phyloP scores from a whole-genome alignment of 2,888 invertebrate species.

The Escarpia spicata region DNA sequence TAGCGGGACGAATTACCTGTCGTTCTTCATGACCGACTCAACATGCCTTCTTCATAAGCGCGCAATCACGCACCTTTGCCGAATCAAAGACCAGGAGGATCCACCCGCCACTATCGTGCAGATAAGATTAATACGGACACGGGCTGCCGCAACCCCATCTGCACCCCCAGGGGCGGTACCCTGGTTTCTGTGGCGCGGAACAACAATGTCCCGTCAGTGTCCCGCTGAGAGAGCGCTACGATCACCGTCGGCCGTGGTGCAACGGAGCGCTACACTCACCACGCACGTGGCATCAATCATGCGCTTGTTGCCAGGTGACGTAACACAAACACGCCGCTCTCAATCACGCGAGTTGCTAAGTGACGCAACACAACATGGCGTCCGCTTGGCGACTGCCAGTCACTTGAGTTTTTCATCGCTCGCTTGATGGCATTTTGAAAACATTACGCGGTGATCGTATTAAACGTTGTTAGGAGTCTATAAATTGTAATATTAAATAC shows the following conservation, averaged over 20 bases:
- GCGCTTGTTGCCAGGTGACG: slow-evolving; percentile 4
- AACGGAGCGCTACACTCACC: not conserved
- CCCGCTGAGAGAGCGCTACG: not conserved
- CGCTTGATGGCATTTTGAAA: not conserved
- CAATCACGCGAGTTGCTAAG: not conserved
- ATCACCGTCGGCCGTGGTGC: not conserved
- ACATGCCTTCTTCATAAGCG: not conserved
- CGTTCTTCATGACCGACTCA: not conserved
- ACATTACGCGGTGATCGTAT: not conserved
- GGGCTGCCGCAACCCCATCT: not conserved
- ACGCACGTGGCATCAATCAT: not conserved
- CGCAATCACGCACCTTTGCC: not conserved
- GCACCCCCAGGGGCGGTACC: not conserved
- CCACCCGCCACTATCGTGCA: not conserved
- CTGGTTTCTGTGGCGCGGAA: not conserved
- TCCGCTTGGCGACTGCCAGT: not conserved
- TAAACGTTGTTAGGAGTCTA: not conserved
- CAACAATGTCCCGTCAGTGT: not conserved
- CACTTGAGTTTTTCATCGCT: not conserved
- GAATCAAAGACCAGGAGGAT: not conserved
- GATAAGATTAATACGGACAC: not conserved
- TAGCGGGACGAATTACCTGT: slow-evolving; percentile 2
- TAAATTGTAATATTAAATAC: not conserved
- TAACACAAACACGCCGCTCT: not conserved
- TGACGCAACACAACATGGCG: not conserved